These are phyloP conservation scores for Mythimna ferrago DNA, from an alignment of 2,888 invertebrate genomes.

Conservation along the genomic window DNA sequence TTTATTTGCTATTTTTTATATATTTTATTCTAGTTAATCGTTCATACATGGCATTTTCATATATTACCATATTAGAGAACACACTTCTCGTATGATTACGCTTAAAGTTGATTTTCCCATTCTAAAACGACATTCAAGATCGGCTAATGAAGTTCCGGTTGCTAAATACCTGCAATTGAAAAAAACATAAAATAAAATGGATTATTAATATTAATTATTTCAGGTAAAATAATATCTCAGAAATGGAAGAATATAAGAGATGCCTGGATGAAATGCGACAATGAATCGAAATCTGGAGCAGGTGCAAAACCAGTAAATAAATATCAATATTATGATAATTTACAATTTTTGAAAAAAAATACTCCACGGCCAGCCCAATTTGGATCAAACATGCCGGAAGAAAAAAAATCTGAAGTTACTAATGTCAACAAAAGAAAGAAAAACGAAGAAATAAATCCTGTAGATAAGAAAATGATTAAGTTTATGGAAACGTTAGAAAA, in stretches of 20 bases:
- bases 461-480: slow-evolving; percentile 51
- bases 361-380: neutral
- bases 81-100: neutral
- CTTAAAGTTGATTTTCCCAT: slow-evolving; percentile 3
- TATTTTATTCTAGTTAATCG: neutral
- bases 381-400: slow-evolving; percentile 6
- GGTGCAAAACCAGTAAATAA: slow-evolving; percentile 18
- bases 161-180: slow-evolving; percentile 14
- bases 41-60: neutral
- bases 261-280: slow-evolving; percentile 12
- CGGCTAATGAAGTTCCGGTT: neutral
- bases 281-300: neutral
- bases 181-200: neutral
- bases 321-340: slow-evolving; percentile 31
- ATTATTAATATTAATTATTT: slow-evolving; percentile 6
- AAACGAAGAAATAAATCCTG: slow-evolving; percentile 50
- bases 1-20: neutral
- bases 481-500: slow-evolving; percentile 63
- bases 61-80: neutral
- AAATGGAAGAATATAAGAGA: slow-evolving; percentile 14
- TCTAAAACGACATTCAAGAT: neutral
- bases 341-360: slow-evolving; percentile 33
- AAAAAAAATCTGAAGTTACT: slow-evolving; percentile 12
- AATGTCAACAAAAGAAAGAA: slow-evolving; percentile 15
- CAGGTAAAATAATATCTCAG: slow-evolving; percentile 5